Evolutionary conservation across 2,797 vertebrate genomes (phyloP).

Genomic region (Aviceda cuculoides): DNA sequence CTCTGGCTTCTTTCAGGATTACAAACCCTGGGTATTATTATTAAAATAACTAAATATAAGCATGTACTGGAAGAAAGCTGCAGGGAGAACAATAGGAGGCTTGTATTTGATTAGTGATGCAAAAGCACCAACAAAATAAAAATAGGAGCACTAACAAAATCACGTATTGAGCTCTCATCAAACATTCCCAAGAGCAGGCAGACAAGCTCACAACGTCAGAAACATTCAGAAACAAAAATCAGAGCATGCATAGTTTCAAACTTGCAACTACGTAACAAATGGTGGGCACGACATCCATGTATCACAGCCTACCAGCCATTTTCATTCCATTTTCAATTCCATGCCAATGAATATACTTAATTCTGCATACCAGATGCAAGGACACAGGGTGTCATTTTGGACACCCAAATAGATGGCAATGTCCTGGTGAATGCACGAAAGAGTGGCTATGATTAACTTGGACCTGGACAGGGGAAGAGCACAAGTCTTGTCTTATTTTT

Average conservation of each 20-base stretch:
- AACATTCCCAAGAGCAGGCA: not conserved
- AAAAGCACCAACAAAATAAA: conserved; percentile 14
- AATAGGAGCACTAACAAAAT: not conserved
- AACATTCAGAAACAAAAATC: not conserved
- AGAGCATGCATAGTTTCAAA: not conserved
- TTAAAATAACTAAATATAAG: conserved; percentile 27
- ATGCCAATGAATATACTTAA: fast-evolving
- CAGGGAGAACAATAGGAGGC: conserved; percentile 30
- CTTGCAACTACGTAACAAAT: fast-evolving
- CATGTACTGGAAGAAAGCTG: not conserved
- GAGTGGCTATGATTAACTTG: too few species aligned
- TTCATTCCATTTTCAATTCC: not conserved
- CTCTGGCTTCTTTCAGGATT: not conserved
- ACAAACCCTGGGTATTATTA: not conserved
- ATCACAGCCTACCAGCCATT: not conserved
- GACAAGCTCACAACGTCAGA: not conserved
- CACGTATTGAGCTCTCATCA: not conserved
- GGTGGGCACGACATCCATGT: not conserved
- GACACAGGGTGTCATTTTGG: fast-evolving
- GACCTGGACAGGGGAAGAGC: not conserved
- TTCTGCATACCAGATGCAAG: not conserved
- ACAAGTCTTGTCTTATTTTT: not conserved
- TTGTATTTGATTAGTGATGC: conserved; percentile 35
- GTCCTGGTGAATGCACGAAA: fast-evolving
- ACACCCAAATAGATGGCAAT: not conserved